Evolutionary conservation across 2,797 vertebrate genomes (phyloP).

Genomic region (Pogoniulus pusillus): DNA sequence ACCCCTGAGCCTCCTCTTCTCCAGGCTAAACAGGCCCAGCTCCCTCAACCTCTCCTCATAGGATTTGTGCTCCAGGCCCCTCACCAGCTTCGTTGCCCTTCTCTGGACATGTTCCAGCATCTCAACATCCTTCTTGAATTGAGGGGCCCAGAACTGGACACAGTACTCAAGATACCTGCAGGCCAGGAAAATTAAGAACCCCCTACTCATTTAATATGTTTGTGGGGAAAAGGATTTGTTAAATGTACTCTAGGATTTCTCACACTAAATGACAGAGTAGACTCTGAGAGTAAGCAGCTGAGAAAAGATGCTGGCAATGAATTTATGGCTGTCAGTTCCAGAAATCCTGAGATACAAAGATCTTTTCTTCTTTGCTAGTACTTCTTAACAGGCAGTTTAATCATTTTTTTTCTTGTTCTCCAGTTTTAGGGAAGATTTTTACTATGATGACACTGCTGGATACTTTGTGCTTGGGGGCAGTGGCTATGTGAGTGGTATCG

Average conservation of each 20-base stretch:
- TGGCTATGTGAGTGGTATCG: constrained; percentile 79
- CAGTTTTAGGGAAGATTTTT: constrained; percentile 82
- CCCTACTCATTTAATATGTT: not conserved
- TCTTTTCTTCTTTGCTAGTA: not conserved
- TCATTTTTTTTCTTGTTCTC: constrained; percentile 44
- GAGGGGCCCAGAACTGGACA: too few species aligned
- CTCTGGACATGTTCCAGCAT: too few species aligned
- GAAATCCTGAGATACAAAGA: not conserved
- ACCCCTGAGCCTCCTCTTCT: too few species aligned
- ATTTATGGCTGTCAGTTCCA: not conserved
- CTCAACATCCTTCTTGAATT: too few species aligned
- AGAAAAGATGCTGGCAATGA: not conserved
- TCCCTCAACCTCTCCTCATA: too few species aligned
- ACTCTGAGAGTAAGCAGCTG: not conserved
- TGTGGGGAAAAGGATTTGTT: not conserved
- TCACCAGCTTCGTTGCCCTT: too few species aligned
- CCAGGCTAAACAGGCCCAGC: too few species aligned
- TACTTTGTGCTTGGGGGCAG: constrained; percentile 90
- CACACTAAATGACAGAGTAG: not conserved
- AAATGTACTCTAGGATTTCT: not conserved
- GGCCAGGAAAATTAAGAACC: not conserved
- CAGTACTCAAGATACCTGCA: not conserved
- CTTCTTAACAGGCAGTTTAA: not conserved
- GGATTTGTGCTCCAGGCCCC: too few species aligned
- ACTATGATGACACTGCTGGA: constrained; percentile 88